Evolutionary conservation across 2,113 vertebrate genomes (phyloP), one percentile per base, ranked within the genome.

Genomic region (Salminus brasiliensis): DNA sequence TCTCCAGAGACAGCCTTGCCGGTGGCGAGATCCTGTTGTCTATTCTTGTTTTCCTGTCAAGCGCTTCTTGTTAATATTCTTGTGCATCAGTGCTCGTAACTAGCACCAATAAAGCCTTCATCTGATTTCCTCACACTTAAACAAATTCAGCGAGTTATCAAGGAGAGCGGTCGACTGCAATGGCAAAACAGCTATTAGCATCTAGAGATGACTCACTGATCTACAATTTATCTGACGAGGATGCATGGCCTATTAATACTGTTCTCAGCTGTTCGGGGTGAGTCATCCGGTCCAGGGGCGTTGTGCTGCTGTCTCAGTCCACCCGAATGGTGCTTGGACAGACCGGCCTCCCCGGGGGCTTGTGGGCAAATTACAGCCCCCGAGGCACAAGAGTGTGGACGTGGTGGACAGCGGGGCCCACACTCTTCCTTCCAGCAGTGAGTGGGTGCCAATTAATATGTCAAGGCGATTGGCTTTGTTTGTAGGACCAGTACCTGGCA

Each of bases 161-260:
- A 59, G 53, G 60, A 41, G 53, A 70, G 67, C n/a, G 53, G 66
- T 13, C 47, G 62, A 77, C 52, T 65, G 63, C 18, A 81, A 83
- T 63, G 10, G 59, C 39, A 67, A 84, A 74, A 36, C 74, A 66
- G 18, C 81, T 70, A 88, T 87, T 85, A 86, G 80, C 77, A 43
- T 55, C 32, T 67, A 25, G 53, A 71, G 55, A 85, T 88, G 87
- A 88, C 59, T 90, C 88, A 90, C 74, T 74, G 75, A 78, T 82
- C 81, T 82, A 27, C 81, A 76, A 53, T 80, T 85, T 85, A 88
- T 89, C 83, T 77, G 53, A 76, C 67, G 72, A 80, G 25, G 16
- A 82, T 34, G 52, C 79, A 87, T 84, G 60, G 81, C 76, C 83
- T 84, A 83, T 88, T 88, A 89, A 90, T 87, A 85, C 80, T 77